Evolutionary conservation across 2,113 vertebrate species (phyloP), one percentile per base, ranked within the genome.

Genomic region (Uropsilus gracilis): DNA sequence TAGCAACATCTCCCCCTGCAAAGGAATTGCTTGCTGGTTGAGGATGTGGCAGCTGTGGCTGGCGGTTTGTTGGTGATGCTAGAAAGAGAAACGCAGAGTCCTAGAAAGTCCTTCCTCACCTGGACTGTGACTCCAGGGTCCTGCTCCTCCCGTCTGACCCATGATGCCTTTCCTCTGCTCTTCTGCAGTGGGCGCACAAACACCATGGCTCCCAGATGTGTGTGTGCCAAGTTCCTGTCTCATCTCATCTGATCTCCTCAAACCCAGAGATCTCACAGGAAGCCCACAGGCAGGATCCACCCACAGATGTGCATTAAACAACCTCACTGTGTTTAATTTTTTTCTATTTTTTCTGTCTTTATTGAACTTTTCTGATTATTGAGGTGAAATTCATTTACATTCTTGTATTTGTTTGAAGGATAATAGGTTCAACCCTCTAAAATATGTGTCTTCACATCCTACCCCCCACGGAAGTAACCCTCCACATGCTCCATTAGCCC

Each of bases 71-170:
- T 30, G 18, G 30, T 26, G 10, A 2, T 3, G n/a, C 3, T 6
- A 42, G 57, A 80, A 42, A 12, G 22, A 55, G 63, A 59, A 55
- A 8, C 37, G 37, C 22, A 0, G 4, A 9, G 53, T 1, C 20
- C 37, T 17, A 24, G 71, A 48, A 32, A 39, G 0, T 3, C 13
- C 9, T 34, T 22, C 10, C 57, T 53, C 8, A 10, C 10, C 10
- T 18, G 7, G 1, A 10, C 1, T 0, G 24, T 72, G 78, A 28
- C 3, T 0, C 24, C 6, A 0, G 14, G 0, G 10, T 2, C 18
- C 9, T 0, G 28, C 37, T 5, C 20, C 26, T 26, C 28, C 28
- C 20, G 8, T 34, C 8, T 11, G 24, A 55, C 0, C 32, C 44
- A 42, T 10, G 0, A 0, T 10, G n/a, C 14, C 1, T 77, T 6